These are phyloP conservation scores for Galleria mellonella DNA, from an alignment of 1,140 invertebrate genomes.

Conservation along the genomic window DNA sequence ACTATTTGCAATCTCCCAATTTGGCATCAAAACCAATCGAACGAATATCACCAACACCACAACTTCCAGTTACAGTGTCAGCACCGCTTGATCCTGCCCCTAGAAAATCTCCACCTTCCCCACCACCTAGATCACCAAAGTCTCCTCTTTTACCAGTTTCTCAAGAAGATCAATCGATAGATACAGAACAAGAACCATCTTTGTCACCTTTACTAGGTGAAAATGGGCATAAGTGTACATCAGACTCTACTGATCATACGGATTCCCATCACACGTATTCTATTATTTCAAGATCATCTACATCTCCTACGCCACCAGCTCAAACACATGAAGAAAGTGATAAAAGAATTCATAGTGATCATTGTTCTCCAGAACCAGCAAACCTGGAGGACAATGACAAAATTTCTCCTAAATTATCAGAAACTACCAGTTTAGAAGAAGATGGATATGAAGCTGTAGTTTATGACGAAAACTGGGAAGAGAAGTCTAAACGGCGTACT, in stretches of 20 bases:
- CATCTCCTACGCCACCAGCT: slow-evolving; percentile 20
- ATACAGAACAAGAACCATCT: slow-evolving; percentile 10
- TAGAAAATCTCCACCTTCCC: slow-evolving; percentile 37
- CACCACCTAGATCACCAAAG: slow-evolving; percentile 45
- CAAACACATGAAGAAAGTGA: slow-evolving; percentile 23
- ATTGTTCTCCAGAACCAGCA: slow-evolving; percentile 18
- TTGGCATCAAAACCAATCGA: slow-evolving; percentile 23
- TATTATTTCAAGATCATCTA: slow-evolving; percentile 7
- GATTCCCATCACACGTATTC: slow-evolving; percentile 1
- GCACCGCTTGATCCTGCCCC: slow-evolving; percentile 16
- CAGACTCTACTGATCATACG: slow-evolving; percentile 9
- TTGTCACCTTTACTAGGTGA: slow-evolving; percentile 18
- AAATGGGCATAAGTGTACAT: neutral
- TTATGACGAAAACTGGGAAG: slow-evolving; percentile 49
- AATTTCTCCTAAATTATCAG: slow-evolving; percentile 19
- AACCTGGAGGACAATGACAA: slow-evolving; percentile 20
- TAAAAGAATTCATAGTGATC: slow-evolving; percentile 16
- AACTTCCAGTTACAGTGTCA: slow-evolving; percentile 9
- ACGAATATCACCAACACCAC: slow-evolving; percentile 20
- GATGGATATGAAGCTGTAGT: slow-evolving; percentile 51
- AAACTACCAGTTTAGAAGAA: slow-evolving; percentile 30
- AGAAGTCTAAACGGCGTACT: slow-evolving; percentile 48
- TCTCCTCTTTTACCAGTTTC: slow-evolving; percentile 25
- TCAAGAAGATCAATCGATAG: slow-evolving; percentile 12
- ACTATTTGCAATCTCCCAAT: slow-evolving; percentile 25